Conservation (phyloP, 2,113 vertebrate species). For the Pygoscelis adeliae region DNA sequence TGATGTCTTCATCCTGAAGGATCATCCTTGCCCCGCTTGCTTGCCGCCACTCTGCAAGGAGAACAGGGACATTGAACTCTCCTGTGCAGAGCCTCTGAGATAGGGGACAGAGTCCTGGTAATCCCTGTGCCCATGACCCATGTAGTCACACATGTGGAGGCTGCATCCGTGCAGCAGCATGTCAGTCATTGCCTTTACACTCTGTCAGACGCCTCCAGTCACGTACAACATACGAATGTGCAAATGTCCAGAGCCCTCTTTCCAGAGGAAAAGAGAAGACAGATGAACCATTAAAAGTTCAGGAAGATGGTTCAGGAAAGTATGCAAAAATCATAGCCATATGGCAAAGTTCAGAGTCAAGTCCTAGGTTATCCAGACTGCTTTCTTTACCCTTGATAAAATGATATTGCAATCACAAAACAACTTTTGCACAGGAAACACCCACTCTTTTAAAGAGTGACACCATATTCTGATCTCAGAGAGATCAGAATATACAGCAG, state of each 20-base stretch:
- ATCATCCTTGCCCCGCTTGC: conserved; percentile 79
- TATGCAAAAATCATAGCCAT: not conserved
- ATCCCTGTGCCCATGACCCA: not conserved
- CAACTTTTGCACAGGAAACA: not conserved
- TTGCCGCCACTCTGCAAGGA: conserved; percentile 81
- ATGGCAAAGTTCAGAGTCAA: not conserved
- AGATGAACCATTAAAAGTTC: not conserved
- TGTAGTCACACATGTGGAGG: not conserved
- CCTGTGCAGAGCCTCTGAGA: not conserved
- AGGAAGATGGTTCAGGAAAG: not conserved
- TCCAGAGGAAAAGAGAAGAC: not conserved
- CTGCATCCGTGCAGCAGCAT: too few species aligned
- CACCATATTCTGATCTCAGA: not conserved
- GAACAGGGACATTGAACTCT: not conserved
- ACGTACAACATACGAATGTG: rapidly evolving
- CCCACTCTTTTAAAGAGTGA: not conserved
- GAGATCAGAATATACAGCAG: not conserved
- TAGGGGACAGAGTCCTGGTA: not conserved
- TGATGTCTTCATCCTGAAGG: conserved; percentile 84
- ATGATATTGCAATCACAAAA: not conserved
- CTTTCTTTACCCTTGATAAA: not conserved
- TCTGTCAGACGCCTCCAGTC: not conserved
- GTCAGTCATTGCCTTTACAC: not conserved
- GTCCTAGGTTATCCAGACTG: not conserved
- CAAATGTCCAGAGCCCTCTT: not conserved